Evolutionary conservation across 2,888 invertebrate species (phyloP).

Genomic region (Melanophora roralis): DNA sequence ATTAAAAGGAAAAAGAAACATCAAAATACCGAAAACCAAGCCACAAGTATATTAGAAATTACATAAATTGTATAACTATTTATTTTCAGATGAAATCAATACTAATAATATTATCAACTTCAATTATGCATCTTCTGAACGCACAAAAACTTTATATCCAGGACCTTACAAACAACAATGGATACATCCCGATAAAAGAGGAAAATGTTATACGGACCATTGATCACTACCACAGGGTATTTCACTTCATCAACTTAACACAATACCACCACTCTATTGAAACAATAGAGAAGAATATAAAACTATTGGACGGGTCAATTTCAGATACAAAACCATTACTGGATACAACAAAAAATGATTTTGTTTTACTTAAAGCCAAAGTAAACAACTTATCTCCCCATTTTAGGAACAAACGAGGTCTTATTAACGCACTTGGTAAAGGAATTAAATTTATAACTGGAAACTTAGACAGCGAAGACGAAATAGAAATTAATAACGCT

Average conservation of each 20-base stretch:
- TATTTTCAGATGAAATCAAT: constrained; percentile 10
- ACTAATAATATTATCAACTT: not conserved
- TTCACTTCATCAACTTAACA: constrained; percentile 10
- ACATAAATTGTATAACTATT: not conserved
- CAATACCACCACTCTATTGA: constrained; percentile 9
- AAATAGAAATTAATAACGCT: constrained; percentile 9
- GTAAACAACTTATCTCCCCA: not conserved
- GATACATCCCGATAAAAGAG: constrained; percentile 26
- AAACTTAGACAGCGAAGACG: constrained; percentile 4
- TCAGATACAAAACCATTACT: not conserved
- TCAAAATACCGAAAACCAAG: constrained; percentile 2
- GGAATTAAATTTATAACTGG: constrained; percentile 7
- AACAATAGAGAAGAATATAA: constrained; percentile 12
- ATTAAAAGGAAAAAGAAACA: constrained; percentile 19
- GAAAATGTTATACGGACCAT: constrained; percentile 8
- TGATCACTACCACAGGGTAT: constrained; percentile 11
- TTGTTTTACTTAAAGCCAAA: constrained; percentile 1
- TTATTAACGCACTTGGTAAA: constrained; percentile 6
- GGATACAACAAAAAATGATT: constrained; percentile 6
- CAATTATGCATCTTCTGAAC: not conserved
- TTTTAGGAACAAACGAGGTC: constrained; percentile 9
- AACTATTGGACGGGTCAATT: not conserved
- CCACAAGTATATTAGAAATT: not conserved
- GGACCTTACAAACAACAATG: constrained; percentile 16
- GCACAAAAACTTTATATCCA: constrained; percentile 19